phyloP scores from a whole-genome alignment of 1,140 invertebrate species.

The Spodoptera litura region DNA sequence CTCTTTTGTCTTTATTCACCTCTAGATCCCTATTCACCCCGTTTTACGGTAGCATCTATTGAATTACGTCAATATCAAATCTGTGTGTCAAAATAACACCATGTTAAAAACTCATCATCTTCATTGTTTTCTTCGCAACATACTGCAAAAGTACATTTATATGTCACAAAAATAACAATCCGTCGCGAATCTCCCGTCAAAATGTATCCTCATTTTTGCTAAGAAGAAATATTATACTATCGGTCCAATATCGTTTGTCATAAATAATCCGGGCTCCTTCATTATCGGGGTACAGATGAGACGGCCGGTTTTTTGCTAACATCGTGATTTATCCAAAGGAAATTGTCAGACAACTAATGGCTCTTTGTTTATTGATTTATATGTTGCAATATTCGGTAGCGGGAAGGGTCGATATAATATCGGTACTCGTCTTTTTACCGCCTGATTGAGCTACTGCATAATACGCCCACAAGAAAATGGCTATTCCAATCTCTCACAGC shows the following conservation, averaged over 20 bases:
- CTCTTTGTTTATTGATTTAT: conserved; percentile 85
- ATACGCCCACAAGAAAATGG: conserved; percentile 63
- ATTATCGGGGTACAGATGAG: conserved; percentile 64
- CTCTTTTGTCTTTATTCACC: no score
- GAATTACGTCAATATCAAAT: no score
- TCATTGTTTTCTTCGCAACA: no score
- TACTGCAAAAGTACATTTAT: no score
- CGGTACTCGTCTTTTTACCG: conserved; percentile 63
- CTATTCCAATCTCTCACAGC: conserved; percentile 39
- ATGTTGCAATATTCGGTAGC: conserved; percentile 83
- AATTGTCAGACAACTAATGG: conserved; percentile 84
- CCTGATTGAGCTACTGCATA: conserved; percentile 75
- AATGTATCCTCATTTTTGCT: neutral
- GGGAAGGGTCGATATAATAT: conserved; percentile 72
- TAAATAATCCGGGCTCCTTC: conserved; percentile 59
- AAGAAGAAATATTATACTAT: conserved; percentile 43
- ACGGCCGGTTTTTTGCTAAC: conserved; percentile 69
- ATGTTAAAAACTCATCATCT: neutral
- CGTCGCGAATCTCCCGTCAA: neutral
- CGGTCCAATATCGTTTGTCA: conserved; percentile 58
- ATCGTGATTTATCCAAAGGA: conserved; percentile 84
- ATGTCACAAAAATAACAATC: no score
- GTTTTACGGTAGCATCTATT: no score
- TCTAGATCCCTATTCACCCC: no score
- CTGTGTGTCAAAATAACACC: no score